phyloP scores from a whole-genome alignment of 2,888 invertebrate species.

The Lithophane semibrunnea region DNA sequence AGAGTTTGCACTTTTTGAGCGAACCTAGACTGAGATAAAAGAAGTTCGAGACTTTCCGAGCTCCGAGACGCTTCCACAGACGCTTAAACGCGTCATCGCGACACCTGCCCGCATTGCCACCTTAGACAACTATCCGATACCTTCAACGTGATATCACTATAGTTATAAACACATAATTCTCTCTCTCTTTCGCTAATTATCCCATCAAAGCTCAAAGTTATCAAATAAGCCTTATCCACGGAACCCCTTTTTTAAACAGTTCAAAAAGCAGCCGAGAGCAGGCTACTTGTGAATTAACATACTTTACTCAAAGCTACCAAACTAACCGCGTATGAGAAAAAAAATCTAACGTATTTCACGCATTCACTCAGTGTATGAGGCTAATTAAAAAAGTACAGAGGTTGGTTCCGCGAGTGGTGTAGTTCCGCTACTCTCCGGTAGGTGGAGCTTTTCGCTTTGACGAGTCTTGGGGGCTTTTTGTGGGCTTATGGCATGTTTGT shows the following conservation, averaged over 20 bases:
- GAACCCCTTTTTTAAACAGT: slow-evolving; percentile 76
- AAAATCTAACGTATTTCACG: slow-evolving; percentile 87
- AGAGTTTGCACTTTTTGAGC: slow-evolving; percentile 89
- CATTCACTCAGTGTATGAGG: slow-evolving; percentile 88
- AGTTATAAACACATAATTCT: slow-evolving; percentile 58
- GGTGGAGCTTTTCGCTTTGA: slow-evolving; percentile 88
- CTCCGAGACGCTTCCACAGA: slow-evolving; percentile 60
- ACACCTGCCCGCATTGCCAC: slow-evolving; percentile 34
- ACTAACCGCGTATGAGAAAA: slow-evolving; percentile 86
- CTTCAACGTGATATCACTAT: slow-evolving; percentile 40
- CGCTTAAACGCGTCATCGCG: slow-evolving; percentile 13
- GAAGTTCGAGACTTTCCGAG: slow-evolving; percentile 77
- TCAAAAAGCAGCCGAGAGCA: slow-evolving; percentile 80
- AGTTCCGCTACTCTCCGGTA: slow-evolving; percentile 89
- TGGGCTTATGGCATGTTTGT: slow-evolving; percentile 81
- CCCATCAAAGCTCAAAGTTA: slow-evolving; percentile 69
- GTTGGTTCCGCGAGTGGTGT: slow-evolving; percentile 86
- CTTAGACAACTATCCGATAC: slow-evolving; percentile 35
- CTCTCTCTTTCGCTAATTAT: slow-evolving; percentile 74
- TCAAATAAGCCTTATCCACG: slow-evolving; percentile 72
- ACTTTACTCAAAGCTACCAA: slow-evolving; percentile 89
- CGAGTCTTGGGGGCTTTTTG: slow-evolving; percentile 79
- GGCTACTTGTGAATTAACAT: slow-evolving; percentile 88
- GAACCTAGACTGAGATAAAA: slow-evolving; percentile 88
- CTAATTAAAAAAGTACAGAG: slow-evolving; percentile 90